Percentiles rank a stretch among this genome's conserved stretches.
Evolutionary conservation across 53 echinoderm and acorn worm genomes (phyloP).

Genomic region (Echinarachnius parma): DNA sequence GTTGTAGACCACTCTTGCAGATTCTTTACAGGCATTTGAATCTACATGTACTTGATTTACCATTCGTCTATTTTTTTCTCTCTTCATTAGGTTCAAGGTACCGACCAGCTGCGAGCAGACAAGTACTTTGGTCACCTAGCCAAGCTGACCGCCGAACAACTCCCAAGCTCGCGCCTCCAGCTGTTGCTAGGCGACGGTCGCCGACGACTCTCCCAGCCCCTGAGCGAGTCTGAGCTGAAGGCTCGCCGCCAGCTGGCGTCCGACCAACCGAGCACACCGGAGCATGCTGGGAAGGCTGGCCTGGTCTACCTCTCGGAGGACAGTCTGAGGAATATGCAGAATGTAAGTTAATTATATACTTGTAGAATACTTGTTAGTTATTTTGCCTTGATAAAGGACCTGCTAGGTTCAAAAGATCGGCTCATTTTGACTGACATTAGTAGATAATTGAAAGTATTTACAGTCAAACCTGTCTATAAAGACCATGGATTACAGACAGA

Average conservation of each 20-base stretch:
- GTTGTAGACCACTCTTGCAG: constrained; percentile 61
- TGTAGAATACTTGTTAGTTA: background rate
- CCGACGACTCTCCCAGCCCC: constrained; percentile 65
- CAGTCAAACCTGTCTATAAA: too few species aligned
- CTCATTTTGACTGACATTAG: too few species aligned
- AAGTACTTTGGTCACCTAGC: constrained; percentile 67
- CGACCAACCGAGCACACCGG: constrained; percentile 56
- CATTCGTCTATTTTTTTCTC: background rate
- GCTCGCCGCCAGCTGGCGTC: constrained; percentile 76
- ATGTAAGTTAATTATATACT: constrained; percentile 42
- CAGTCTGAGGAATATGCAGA: constrained; percentile 37
- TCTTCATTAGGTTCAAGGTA: constrained; percentile 44
- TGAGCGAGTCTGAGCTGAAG: constrained; percentile 78
- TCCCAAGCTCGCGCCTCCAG: constrained; percentile 66
- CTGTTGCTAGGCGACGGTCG: constrained; percentile 71
- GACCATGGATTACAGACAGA: too few species aligned
- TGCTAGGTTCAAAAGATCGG: too few species aligned
- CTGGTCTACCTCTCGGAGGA: constrained; percentile 66
- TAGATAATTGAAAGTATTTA: background rate
- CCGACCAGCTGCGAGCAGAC: constrained; percentile 66
- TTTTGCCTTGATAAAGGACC: too few species aligned
- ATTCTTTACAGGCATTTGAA: too few species aligned
- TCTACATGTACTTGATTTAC: too few species aligned
- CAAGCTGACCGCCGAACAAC: constrained; percentile 62
- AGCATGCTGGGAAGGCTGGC: constrained; percentile 80